Conservation (phyloP, 2,888 invertebrate species). For the Ecliptopera silaceata region DNA sequence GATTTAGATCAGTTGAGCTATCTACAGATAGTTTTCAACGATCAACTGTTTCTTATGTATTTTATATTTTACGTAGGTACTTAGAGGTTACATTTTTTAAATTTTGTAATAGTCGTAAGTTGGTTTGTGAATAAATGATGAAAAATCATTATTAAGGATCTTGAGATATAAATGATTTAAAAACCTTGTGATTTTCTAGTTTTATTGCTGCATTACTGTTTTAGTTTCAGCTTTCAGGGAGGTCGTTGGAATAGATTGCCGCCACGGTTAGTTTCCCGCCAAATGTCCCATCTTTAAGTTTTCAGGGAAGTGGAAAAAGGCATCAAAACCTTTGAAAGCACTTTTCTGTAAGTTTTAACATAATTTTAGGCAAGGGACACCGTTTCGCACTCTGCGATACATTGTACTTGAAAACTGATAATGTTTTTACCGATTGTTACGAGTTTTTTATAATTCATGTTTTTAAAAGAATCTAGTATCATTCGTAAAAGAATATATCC, state of each 20-base stretch:
- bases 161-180: not conserved
- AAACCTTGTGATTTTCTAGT: not conserved
- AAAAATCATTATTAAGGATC: too few relatives aligned
- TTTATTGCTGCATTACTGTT: slow-evolving; percentile 1
- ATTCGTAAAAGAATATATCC: too few relatives aligned
- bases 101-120: too few relatives aligned
- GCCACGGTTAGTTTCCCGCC: slow-evolving; percentile 42
- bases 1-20: too few relatives aligned
- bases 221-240: slow-evolving; percentile 2
- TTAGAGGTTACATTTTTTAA: too few relatives aligned
- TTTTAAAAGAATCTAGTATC: not conserved
- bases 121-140: too few relatives aligned
- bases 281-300: slow-evolving; percentile 35
- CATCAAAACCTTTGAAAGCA: slow-evolving; percentile 36
- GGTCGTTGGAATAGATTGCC: slow-evolving; percentile 17
- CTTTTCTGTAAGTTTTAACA: slow-evolving; percentile 43
- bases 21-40: too few relatives aligned
- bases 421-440: slow-evolving; percentile 3
- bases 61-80: too few relatives aligned
- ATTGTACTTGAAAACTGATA: slow-evolving; percentile 40
- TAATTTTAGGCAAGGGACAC: slow-evolving; percentile 45
- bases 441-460: not conserved
- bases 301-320: slow-evolving; percentile 33
- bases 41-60: too few relatives aligned
- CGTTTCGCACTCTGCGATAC: slow-evolving; percentile 48